Conservation (phyloP, 2,797 vertebrate genomes). For the Lepus townsendii region DNA sequence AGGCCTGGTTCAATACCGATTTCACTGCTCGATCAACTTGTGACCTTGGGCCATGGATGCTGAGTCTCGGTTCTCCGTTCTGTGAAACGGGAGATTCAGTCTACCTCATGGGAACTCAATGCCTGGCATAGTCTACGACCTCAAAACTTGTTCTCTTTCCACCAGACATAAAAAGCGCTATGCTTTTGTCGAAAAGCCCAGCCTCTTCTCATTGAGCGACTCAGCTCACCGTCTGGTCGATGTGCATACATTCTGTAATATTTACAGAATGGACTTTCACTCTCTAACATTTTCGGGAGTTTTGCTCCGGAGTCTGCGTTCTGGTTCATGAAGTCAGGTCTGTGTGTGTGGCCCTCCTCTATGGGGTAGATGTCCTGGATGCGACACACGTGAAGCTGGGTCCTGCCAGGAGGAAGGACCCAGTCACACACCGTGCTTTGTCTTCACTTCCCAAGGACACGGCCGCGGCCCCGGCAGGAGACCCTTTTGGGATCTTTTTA, state of each 20-base stretch:
- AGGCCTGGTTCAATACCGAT: too few relatives aligned
- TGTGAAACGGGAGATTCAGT: not conserved
- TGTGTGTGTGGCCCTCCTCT: not conserved
- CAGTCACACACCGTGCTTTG: not conserved
- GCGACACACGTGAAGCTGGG: not conserved
- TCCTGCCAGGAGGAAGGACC: not conserved
- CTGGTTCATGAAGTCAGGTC: not conserved
- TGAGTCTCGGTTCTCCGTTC: not conserved
- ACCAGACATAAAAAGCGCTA: not conserved
- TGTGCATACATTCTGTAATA: not conserved
- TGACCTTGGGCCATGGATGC: not conserved
- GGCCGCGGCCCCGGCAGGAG: not conserved
- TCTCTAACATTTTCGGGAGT: conserved; percentile 4
- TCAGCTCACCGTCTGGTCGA: not conserved
- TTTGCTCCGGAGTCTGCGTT: not conserved
- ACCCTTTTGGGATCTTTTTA: not conserved
- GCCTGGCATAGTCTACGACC: not conserved
- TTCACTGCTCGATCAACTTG: not conserved
- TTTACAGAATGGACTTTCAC: not conserved
- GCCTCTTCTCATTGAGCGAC: not conserved
- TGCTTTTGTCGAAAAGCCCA: not conserved
- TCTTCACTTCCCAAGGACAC: not conserved
- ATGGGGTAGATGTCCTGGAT: not conserved
- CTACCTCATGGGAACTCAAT: not conserved
- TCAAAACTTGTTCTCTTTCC: not conserved